Percentiles rank a stretch among this genome's conserved stretches.
These are phyloP conservation scores for Tachysurus fulvidraco DNA, from an alignment of 2,113 vertebrate genomes.

Conservation along the genomic window DNA sequence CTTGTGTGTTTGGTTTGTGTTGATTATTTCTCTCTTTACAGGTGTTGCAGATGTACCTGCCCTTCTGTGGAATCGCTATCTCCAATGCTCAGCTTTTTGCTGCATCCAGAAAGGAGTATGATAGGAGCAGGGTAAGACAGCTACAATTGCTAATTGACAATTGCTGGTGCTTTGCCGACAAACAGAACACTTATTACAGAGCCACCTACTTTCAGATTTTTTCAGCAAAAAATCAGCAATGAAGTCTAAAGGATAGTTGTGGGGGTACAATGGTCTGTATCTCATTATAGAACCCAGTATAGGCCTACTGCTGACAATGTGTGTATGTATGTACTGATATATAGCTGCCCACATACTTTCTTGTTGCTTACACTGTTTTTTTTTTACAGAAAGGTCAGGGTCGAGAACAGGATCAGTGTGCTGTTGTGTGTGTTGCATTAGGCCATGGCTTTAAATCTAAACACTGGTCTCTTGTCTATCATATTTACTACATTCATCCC, in stretches of 20 bases:
- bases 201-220: not conserved
- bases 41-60: conserved; percentile 99
- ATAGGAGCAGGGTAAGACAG: conserved; percentile 92
- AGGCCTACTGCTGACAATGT: conserved; percentile 31
- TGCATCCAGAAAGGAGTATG: conserved; percentile 96
- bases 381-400: not conserved
- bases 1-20: conserved; percentile 26
- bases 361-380: conserved; percentile 20
- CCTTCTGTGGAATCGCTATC: conserved; percentile 97
- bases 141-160: not conserved
- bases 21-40: conserved; percentile 65
- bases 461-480: conserved; percentile 59
- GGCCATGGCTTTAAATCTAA: conserved; percentile 60
- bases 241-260: not conserved
- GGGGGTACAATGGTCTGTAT: not conserved
- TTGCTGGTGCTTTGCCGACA: not conserved
- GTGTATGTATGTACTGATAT: conserved; percentile 42
- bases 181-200: not conserved
- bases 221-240: not conserved
- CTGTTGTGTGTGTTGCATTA: conserved; percentile 22
- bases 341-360: conserved; percentile 39
- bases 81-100: conserved; percentile 96
- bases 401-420: not conserved
- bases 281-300: conserved; percentile 31
- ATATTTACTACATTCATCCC: conserved; percentile 68